Evolutionary conservation across 2,797 vertebrate genomes (phyloP), one percentile per base, ranked within the genome.

Genomic region (Myripristis murdjan): DNA sequence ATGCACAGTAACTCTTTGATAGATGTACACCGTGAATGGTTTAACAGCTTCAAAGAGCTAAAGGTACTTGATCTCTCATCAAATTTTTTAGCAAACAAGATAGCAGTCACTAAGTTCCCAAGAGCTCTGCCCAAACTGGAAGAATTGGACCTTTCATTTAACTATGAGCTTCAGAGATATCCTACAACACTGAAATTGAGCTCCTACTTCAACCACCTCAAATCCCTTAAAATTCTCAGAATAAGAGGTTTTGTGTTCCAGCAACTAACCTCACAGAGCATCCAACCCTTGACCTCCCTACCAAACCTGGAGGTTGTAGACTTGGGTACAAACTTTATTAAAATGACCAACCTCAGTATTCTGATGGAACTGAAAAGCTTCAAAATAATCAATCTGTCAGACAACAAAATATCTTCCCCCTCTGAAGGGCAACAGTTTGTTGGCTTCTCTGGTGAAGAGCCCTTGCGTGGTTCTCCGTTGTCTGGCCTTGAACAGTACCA

Each of bases 271-370:
- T 9, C 26, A 11, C 2, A 31, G 3, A 88, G 95, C 28, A 93
- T 97, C 24, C 12, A 2, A 4, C 95, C 95, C 1, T 82, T 99
- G 70, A 88, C 80, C 20, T 0, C 1, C 16, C 94, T 99, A 26
- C 35, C 26, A 18, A 91, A 95, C 15, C 94, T 99, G 16, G 95
- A 95, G 60, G 88, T 98, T 41, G 37, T 99, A 73, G 98, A 99
- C 87, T 93, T 99, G 0, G 97, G 97, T 18, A 98, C 96, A 65
- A 99, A 99, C 86, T 99, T 99, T 71, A 99, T 99, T 57, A 98
- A 97, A 94, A 87, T 96, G 58, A 93, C 93, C 41, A 73, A 99
- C 70, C 87, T 98, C 24, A 92, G 82, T 46, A 85, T 95, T 51
- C 92, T 99, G 43, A 88, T 92, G 76, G 15, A 95, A 18, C 92